Percentiles rank a stretch among this genome's conserved stretches.
These are phyloP conservation scores for Alouatta palliata DNA, from an alignment of 2,113 vertebrate genomes.

Conservation along the genomic window DNA sequence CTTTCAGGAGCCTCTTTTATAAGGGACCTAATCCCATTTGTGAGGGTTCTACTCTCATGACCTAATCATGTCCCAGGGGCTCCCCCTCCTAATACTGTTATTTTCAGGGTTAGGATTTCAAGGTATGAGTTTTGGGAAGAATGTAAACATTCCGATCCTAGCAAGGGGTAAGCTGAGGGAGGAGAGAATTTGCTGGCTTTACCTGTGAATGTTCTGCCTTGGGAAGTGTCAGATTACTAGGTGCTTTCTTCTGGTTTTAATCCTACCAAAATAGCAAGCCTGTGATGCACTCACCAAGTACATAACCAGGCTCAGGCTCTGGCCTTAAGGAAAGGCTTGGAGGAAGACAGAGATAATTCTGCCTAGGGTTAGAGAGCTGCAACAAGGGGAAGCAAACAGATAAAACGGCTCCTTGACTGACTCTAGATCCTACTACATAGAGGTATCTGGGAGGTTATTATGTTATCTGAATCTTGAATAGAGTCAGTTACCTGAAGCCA, in stretches of 20 bases:
- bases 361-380: background rate
- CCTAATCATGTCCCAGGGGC: background rate
- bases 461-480: background rate
- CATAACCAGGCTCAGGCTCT: background rate
- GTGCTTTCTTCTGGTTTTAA: background rate
- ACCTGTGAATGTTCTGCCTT: background rate
- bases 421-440: background rate
- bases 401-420: background rate
- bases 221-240: background rate
- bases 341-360: background rate
- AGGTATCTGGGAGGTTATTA: background rate
- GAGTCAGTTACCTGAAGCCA: conserved; percentile 10
- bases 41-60: background rate
- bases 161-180: background rate
- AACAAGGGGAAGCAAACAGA: background rate
- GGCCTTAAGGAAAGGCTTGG: background rate
- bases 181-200: background rate
- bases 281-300: background rate
- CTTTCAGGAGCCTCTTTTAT: background rate
- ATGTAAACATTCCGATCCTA: background rate
- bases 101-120: background rate
- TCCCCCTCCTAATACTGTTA: background rate
- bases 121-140: background rate
- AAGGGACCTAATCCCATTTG: background rate
- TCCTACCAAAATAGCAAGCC: background rate